phyloP scores from a whole-genome alignment of 2,797 vertebrate genomes.

The Falco novaeseelandiae region DNA sequence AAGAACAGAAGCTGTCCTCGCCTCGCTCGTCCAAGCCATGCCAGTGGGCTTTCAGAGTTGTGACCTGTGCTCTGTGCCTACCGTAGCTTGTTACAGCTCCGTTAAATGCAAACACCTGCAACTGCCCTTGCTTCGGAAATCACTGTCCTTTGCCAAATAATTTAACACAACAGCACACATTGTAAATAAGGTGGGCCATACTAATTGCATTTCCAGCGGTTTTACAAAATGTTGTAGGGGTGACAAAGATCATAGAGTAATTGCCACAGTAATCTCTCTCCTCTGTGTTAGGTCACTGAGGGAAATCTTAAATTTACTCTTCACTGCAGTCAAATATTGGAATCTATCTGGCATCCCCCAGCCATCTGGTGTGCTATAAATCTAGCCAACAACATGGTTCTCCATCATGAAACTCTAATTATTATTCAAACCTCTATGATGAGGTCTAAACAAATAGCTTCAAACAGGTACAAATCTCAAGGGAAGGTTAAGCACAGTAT shows the following conservation, averaged over 20 bases:
- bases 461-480: background rate
- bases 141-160: background rate
- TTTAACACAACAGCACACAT: background rate
- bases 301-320: constrained; percentile 47
- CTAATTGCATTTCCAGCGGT: constrained; percentile 30
- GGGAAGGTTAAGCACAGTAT: background rate
- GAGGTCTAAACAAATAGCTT: constrained; percentile 29
- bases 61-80: background rate
- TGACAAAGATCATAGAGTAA: constrained; percentile 11
- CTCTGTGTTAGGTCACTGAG: constrained; percentile 12
- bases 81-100: background rate
- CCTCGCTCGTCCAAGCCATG: background rate
- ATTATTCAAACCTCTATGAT: constrained; percentile 23
- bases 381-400: constrained; percentile 35
- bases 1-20: background rate
- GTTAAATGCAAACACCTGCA: background rate
- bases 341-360: constrained; percentile 28
- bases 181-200: constrained; percentile 33
- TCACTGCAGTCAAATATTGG: constrained; percentile 21
- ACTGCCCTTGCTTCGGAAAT: background rate
- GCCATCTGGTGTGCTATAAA: constrained; percentile 52
- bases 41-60: background rate
- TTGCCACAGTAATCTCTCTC: constrained; percentile 31
- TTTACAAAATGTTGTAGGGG: background rate
- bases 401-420: constrained; percentile 42